Evolutionary conservation across 2,113 vertebrate species (phyloP).

Genomic region (Eulemur macaco): DNA sequence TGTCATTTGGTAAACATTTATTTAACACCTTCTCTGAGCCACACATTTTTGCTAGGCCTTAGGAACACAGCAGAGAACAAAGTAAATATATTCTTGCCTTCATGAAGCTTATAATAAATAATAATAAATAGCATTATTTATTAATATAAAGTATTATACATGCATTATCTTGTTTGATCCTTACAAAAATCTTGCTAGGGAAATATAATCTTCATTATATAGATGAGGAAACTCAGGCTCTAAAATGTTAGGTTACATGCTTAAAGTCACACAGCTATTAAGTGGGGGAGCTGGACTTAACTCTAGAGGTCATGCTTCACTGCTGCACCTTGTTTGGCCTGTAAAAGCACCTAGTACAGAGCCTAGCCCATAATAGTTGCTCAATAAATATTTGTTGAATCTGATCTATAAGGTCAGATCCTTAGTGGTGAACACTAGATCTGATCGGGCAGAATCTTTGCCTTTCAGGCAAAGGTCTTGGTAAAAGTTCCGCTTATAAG

Average conservation of each 20-base stretch:
- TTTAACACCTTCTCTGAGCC: not conserved
- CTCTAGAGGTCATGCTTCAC: not conserved
- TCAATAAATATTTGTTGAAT: slow-evolving; percentile 46
- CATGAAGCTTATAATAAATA: not conserved
- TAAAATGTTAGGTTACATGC: not conserved
- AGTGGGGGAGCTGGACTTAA: not conserved
- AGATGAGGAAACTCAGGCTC: not conserved
- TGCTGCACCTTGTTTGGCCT: not conserved
- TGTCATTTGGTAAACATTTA: slow-evolving; percentile 28
- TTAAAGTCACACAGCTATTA: not conserved
- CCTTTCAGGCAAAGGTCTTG: not conserved
- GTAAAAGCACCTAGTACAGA: not conserved
- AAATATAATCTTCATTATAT: slow-evolving; percentile 36
- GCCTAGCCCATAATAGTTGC: not conserved
- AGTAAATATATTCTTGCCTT: not conserved
- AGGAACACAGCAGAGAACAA: slow-evolving; percentile 2
- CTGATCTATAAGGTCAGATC: not conserved
- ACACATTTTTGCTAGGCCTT: slow-evolving; percentile 3
- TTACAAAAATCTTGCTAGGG: slow-evolving; percentile 5
- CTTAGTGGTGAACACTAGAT: not conserved
- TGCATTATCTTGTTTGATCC: not conserved
- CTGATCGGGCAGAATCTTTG: not conserved
- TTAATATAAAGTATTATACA: not conserved
- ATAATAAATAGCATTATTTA: not conserved
- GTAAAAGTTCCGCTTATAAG: not conserved